Conservation (phyloP, 2,113 vertebrate species). For the Phyllostomus hastatus region DNA sequence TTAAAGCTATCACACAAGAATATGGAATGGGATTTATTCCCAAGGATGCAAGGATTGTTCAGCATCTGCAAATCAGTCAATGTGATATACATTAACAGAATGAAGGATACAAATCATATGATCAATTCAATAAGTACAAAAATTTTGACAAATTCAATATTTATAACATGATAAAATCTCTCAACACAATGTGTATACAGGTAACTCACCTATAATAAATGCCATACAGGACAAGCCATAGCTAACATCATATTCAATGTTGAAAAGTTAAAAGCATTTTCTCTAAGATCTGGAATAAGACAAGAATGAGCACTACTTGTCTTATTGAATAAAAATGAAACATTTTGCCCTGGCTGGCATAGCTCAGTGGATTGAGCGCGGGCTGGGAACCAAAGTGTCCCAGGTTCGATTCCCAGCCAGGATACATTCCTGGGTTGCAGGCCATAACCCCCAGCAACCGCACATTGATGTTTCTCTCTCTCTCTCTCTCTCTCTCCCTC, state of each 20-base stretch:
- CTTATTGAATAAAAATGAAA: too few relatives aligned
- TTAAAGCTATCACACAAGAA: not conserved
- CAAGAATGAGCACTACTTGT: not conserved
- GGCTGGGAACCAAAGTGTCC: too few relatives aligned
- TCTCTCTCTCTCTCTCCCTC: too few relatives aligned
- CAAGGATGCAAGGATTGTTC: not conserved
- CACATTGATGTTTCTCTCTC: too few relatives aligned
- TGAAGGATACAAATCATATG: not conserved
- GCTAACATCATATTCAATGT: not conserved
- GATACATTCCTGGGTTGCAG: too few relatives aligned
- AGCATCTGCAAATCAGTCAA: not conserved
- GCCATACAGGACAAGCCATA: not conserved
- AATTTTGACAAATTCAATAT: not conserved
- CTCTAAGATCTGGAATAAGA: not conserved
- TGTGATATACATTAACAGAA: not conserved
- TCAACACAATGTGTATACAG: not conserved
- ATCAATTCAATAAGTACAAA: not conserved
- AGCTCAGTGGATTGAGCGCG: too few relatives aligned
- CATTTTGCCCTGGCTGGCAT: too few relatives aligned
- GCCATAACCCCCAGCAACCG: too few relatives aligned
- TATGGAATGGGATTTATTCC: not conserved
- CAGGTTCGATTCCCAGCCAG: too few relatives aligned
- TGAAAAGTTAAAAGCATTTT: not conserved
- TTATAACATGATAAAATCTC: not conserved
- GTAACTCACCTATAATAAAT: not conserved